These are phyloP conservation scores for Allygus modestus DNA, from an alignment of 2,888 invertebrate species.

Conservation along the genomic window DNA sequence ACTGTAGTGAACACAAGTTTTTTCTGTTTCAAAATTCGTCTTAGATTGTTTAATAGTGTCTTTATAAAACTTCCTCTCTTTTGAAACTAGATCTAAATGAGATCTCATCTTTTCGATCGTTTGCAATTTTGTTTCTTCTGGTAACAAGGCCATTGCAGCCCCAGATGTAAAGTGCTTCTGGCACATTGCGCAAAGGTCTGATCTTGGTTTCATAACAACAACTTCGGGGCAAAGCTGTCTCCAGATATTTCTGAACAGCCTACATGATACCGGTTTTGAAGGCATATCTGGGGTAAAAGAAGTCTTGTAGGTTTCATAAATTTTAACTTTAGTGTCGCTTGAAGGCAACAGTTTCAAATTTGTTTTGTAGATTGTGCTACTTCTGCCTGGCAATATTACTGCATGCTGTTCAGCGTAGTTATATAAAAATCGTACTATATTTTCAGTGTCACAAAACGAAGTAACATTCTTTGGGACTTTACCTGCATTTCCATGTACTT, in stretches of 20 bases:
- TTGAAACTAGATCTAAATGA: constrained; percentile 22
- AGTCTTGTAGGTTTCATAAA: constrained; percentile 10
- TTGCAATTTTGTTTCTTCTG: constrained; percentile 51
- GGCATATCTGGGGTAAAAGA: constrained; percentile 19
- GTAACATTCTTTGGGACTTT: constrained; percentile 5
- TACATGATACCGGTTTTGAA: constrained; percentile 9
- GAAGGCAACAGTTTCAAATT: constrained; percentile 56
- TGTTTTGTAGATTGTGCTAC: constrained; percentile 14
- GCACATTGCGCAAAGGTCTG: constrained; percentile 26
- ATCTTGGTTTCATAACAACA: constrained; percentile 54
- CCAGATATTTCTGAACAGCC: constrained; percentile 41
- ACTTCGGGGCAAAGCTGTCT: background rate
- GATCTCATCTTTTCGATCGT: constrained; percentile 41
- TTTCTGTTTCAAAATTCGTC: too few species aligned
- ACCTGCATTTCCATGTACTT: constrained; percentile 46
- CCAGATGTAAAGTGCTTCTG: constrained; percentile 42
- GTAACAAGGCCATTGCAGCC: background rate
- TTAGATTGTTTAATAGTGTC: constrained; percentile 37
- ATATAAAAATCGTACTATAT: constrained; percentile 41
- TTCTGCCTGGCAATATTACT: constrained; percentile 24
- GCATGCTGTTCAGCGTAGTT: constrained; percentile 58
- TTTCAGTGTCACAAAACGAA: background rate
- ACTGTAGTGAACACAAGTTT: constrained; percentile 62
- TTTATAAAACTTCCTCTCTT: constrained; percentile 49
- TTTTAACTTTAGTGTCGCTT: constrained; percentile 19